phyloP scores from a whole-genome alignment of 2,888 invertebrate genomes.

The Orthosia gracilis region DNA sequence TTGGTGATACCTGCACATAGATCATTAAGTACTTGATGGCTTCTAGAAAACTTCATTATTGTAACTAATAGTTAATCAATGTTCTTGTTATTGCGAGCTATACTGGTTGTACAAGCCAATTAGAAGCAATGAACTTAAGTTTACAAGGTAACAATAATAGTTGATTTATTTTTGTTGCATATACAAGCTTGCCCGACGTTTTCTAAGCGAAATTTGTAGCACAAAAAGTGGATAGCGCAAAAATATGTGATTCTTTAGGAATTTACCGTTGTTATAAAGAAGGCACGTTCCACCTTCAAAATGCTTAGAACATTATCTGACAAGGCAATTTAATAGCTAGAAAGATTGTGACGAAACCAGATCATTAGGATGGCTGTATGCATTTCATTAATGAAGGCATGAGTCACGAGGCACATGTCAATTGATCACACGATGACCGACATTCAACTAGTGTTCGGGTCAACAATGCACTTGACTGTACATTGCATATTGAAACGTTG shows the following conservation, averaged over 20 bases:
- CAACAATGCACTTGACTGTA: conserved; percentile 55
- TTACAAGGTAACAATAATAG: neutral
- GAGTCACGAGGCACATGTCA: conserved; percentile 84
- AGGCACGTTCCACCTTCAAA: conserved; percentile 21
- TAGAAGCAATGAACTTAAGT: neutral
- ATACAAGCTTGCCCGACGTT: neutral
- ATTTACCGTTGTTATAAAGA: conserved; percentile 9
- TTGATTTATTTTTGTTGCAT: neutral
- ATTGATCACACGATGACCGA: conserved; percentile 78
- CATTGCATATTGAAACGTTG: conserved; percentile 31
- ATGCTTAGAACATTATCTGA: neutral
- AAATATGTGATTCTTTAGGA: conserved; percentile 17
- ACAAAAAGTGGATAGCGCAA: conserved; percentile 9
- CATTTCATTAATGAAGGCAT: conserved; percentile 79
- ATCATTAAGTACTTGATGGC: conserved; percentile 29
- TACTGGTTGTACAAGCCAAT: conserved; percentile 4
- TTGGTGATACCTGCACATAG: conserved; percentile 26
- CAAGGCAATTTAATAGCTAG: neutral
- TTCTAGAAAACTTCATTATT: conserved; percentile 35
- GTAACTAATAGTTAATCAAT: conserved; percentile 15
- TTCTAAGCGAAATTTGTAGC: neutral
- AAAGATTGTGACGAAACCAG: conserved; percentile 48
- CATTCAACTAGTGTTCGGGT: conserved; percentile 66
- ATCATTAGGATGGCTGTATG: conserved; percentile 69
- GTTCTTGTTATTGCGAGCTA: conserved; percentile 17